A percentile compares a stretch with the other conserved stretches of the same genome.
Conservation (phyloP, 2,113 vertebrate genomes). For the Cacatua alba region DNA sequence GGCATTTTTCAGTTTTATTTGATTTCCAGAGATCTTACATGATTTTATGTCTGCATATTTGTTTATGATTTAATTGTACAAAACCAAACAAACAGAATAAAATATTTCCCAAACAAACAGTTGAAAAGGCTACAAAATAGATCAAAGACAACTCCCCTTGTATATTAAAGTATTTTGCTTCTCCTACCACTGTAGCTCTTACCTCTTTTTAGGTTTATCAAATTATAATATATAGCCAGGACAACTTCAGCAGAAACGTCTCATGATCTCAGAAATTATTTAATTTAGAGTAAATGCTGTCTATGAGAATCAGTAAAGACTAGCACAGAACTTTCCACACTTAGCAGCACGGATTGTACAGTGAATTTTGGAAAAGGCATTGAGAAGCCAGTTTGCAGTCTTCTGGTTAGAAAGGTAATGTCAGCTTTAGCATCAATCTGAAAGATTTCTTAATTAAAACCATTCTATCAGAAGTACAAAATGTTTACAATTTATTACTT, state of each 20-base stretch:
- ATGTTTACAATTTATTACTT: neutral
- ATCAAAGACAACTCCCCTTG: neutral
- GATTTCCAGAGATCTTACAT: neutral
- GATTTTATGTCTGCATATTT: neutral
- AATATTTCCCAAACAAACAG: neutral
- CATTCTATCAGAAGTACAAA: neutral
- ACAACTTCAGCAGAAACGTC: neutral
- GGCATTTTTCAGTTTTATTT: neutral
- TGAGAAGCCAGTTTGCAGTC: neutral
- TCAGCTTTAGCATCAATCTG: neutral
- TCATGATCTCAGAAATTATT: neutral
- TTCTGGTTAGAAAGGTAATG: neutral
- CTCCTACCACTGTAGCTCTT: neutral
- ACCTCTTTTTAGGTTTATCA: neutral
- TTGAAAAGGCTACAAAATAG: neutral
- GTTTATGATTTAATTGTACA: neutral
- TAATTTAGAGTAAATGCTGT: neutral
- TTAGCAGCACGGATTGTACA: neutral
- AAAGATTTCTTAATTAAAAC: neutral
- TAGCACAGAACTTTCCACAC: neutral
- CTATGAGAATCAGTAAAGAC: neutral
- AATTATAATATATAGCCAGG: neutral
- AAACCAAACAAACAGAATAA: rapidly evolving
- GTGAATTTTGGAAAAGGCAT: neutral
- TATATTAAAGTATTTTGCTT: neutral